phyloP scores from a whole-genome alignment of 30 jellyfish, hydroid and myxozoan species.

The Aurelia sp. region DNA sequence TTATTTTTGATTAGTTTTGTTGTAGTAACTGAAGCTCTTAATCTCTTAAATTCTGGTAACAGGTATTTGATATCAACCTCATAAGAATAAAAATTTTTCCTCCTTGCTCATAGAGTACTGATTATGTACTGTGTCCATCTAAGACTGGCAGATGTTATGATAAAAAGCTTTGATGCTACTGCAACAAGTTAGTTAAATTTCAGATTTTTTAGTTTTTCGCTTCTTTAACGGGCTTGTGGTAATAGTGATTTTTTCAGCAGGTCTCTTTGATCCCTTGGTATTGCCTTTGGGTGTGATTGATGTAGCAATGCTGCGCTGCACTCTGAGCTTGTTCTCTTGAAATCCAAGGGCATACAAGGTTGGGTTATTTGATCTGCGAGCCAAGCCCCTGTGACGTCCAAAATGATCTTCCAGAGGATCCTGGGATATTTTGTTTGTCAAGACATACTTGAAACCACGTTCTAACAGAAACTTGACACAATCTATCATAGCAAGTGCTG shows the following conservation, averaged over 20 bases:
- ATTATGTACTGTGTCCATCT: too few relatives aligned
- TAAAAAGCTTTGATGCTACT: slow-evolving; percentile 9
- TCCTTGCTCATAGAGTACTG: too few relatives aligned
- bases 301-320: slow-evolving; percentile 27
- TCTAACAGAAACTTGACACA: slow-evolving; percentile 31
- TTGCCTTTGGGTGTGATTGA: slow-evolving; percentile 44
- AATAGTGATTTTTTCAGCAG: slow-evolving; percentile 56
- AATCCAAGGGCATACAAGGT: slow-evolving; percentile 35
- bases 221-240: slow-evolving; percentile 42
- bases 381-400: slow-evolving; percentile 8
- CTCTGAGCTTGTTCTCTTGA: slow-evolving; percentile 38
- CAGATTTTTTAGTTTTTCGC: slow-evolving; percentile 35
- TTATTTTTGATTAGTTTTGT: too few relatives aligned
- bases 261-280: slow-evolving; percentile 40
- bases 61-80: too few relatives aligned
- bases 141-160: neutral
- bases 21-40: too few relatives aligned
- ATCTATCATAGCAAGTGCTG: slow-evolving; percentile 34
- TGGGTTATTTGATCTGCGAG: slow-evolving; percentile 32
- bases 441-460: slow-evolving; percentile 44
- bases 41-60: too few relatives aligned
- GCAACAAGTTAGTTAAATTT: slow-evolving; percentile 15
- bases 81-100: too few relatives aligned
- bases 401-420: slow-evolving; percentile 56
- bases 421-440: slow-evolving; percentile 43